Evolutionary conservation across 1,140 invertebrate species (phyloP).

Genomic region (Aphaenogaster floridana): DNA sequence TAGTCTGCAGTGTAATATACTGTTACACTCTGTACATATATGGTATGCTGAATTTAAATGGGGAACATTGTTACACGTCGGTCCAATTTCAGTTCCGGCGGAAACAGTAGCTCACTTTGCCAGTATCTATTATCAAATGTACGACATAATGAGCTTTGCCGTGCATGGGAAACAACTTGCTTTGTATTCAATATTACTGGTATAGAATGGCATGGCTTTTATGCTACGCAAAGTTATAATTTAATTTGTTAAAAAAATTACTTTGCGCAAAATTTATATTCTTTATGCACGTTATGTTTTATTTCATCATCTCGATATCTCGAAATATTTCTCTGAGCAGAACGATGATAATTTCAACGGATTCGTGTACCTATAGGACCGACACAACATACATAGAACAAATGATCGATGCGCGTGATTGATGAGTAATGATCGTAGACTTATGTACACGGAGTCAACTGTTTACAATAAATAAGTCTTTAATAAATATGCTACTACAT

Average conservation of each 20-base stretch:
- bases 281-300: neutral
- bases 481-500: slow-evolving; percentile 81
- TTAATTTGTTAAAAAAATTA: neutral
- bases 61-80: slow-evolving; percentile 49
- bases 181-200: slow-evolving; percentile 23
- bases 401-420: slow-evolving; percentile 74
- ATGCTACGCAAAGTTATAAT: neutral
- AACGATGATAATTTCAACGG: slow-evolving; percentile 63
- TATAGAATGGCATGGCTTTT: neutral
- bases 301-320: neutral
- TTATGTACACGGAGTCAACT: slow-evolving; percentile 77
- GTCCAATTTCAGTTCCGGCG: slow-evolving; percentile 74
- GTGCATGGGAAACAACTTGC: slow-evolving; percentile 62
- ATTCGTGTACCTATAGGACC: slow-evolving; percentile 65
- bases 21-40: neutral
- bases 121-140: slow-evolving; percentile 51
- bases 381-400: slow-evolving; percentile 71
- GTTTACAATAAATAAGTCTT: slow-evolving; percentile 82
- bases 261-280: neutral
- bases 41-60: slow-evolving; percentile 57
- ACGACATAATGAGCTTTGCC: slow-evolving; percentile 32
- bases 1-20: neutral
- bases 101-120: slow-evolving; percentile 64
- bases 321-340: neutral
- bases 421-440: slow-evolving; percentile 72